Evolutionary conservation across 1,140 invertebrate genomes (phyloP), one percentile per base, ranked within the genome.

Genomic region (Aphelenchoides besseyi): DNA sequence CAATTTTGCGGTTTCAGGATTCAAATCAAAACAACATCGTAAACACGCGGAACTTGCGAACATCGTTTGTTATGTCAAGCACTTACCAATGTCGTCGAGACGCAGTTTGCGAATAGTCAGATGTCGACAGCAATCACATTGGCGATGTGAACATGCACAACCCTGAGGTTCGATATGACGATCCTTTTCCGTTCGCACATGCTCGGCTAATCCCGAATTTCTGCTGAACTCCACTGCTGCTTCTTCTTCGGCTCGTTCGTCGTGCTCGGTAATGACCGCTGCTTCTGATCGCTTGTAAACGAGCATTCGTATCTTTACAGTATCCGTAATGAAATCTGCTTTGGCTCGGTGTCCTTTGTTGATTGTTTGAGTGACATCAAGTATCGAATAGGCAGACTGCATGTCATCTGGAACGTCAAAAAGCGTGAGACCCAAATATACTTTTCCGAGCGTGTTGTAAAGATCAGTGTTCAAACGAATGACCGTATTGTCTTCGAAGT

Each of bases 81-180:
- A 68, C 63, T 23, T 28, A 82, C 79, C 81, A 68, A 70, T 77
- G 55, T 80, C 75, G 72, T 82, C 80, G 8, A 82, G 52, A 26
- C 72, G 74, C 9, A 84, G 54, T 64, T 75, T 80, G 29, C 75
- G 69, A 48, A 80, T 69, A 48, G 74, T 71, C 36, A 84, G 41
- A 57, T 83, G 82, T 41, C 73, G 69, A 74, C 81, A 83, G 54
- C 81, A 83, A 3, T 63, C 78, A 71, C 81, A 83, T 29, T 69
- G 71, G 29, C 74, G 57, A 35, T 71, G 64, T 30, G 16, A 36
- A 70, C 79, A 84, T 23, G 37, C 5, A 61, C 79, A 82, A 2
- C 73, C 75, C 37, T 71, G n/a, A 32, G 70, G 28, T 8, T 23
- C 26, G 1, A 30, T 16, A 3, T 26, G 9, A 26, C 33, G 35